Evolutionary conservation across 1,140 invertebrate genomes (phyloP).

Genomic region (Drosophila seguyi): DNA sequence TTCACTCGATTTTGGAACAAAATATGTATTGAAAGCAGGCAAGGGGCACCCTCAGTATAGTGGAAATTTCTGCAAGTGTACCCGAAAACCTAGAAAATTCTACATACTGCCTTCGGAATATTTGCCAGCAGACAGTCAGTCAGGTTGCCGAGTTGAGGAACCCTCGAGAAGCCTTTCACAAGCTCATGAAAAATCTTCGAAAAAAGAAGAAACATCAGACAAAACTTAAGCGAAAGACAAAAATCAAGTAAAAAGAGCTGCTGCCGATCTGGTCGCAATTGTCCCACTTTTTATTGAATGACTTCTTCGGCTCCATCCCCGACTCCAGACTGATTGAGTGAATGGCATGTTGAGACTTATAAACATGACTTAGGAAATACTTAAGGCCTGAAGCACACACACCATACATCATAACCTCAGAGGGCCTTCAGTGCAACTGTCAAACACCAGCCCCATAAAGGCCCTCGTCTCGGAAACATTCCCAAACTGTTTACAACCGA

Average conservation of each 20-base stretch:
- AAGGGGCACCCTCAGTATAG: too few relatives aligned
- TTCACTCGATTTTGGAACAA: too few relatives aligned
- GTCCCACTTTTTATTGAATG: slow-evolving; percentile 83
- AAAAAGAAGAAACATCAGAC: slow-evolving; percentile 18
- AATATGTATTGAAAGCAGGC: too few relatives aligned
- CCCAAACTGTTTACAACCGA: slow-evolving; percentile 40
- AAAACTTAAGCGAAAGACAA: slow-evolving; percentile 24
- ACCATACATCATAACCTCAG: slow-evolving; percentile 47
- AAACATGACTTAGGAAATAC: slow-evolving; percentile 83
- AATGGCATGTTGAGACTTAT: slow-evolving; percentile 82
- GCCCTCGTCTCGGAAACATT: slow-evolving; percentile 32
- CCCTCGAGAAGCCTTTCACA: slow-evolving; percentile 79
- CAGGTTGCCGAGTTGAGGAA: slow-evolving; percentile 28
- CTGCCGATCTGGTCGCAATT: slow-evolving; percentile 68
- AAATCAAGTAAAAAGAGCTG: slow-evolving; percentile 57
- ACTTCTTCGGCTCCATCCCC: slow-evolving; percentile 56
- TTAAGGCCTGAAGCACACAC: slow-evolving; percentile 62
- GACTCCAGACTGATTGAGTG: slow-evolving; percentile 67
- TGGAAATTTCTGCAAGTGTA: slow-evolving; percentile 15
- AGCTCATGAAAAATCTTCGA: slow-evolving; percentile 79
- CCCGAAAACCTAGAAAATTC: slow-evolving; percentile 44
- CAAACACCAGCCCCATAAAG: slow-evolving; percentile 56
- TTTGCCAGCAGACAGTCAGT: slow-evolving; percentile 47
- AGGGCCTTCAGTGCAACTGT: slow-evolving; percentile 74
- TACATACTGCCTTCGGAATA: slow-evolving; percentile 59